Base-by-base conservation (phyloP, 2,888 invertebrate species). In the Corythucha ciliata region DNA sequence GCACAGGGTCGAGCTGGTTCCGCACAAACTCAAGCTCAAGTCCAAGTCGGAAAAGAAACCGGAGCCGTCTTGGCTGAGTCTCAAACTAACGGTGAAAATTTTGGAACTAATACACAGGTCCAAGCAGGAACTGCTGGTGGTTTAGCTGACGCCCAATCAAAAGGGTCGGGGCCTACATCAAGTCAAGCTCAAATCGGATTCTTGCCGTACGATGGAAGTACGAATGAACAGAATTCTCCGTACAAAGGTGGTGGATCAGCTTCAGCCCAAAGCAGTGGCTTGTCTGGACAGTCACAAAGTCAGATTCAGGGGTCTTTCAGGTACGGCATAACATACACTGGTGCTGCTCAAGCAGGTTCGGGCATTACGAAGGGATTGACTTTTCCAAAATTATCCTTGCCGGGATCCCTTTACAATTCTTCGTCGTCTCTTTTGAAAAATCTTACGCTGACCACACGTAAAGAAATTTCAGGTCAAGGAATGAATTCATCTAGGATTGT, bases 121-220 rank as follows among this genome's bases (percentile, higher is more conserved):
- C 82, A 85, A 70, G 87, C 86, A 3, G 82, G 83, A 57, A 75
- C 79, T 25, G 83, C 81, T 67, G 88, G 89, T 16, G 88, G 88
- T 4, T 76, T 86, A 72, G 86, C 88, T 2, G 87, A 88, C 66
- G 84, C 88, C 1, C 87, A 88, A 71, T 83, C 88, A 0, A 80
- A 80, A 62, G 88, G 87, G 0, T 82, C 83, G 2, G 88, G 87
- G 4, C 83, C 81, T 62, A 87, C 88, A 1, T 86, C 85, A 1
- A 88, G 87, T 26, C 88, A 89, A 70, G 88, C 89, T 3, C 88
- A 89, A 70, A 87, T 89, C 54, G 88, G 87, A 1, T 88, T 89
- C 64, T 79, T 80, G 46, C 88, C 88, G 0, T 78, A 79, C 60
- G 75, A 78, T 61, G 77, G 80, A 50, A 57, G 50, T 6, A 78